Percentiles rank a stretch among this genome's conserved stretches.
Evolutionary conservation across 2,888 invertebrate species (phyloP).

Genomic region (Xanthorhoe spadicearia): DNA sequence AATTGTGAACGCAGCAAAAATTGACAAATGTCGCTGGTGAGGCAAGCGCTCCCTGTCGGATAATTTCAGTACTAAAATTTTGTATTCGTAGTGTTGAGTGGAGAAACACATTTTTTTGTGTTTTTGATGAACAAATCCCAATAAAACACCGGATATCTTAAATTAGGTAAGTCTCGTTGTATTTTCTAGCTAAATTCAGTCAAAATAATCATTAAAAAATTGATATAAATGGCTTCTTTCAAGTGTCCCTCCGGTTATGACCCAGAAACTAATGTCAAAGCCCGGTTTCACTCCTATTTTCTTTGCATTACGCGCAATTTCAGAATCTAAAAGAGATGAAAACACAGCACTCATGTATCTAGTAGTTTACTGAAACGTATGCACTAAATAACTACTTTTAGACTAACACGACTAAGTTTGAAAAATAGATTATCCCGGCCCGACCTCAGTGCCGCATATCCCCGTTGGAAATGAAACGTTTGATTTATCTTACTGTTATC

Average conservation of each 20-base stretch:
- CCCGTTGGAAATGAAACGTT: conserved; percentile 52
- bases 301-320: conserved; percentile 59
- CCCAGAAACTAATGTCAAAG: conserved; percentile 80
- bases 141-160: conserved; percentile 74
- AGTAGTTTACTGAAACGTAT: conserved; percentile 18
- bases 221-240: conserved; percentile 57
- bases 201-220: conserved; percentile 39
- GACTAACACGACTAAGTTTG: conserved; percentile 18
- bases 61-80: conserved; percentile 77
- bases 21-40: conserved; percentile 13
- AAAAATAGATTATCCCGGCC: conserved; percentile 33
- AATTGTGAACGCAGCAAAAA: conserved; percentile 20
- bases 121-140: conserved; percentile 80
- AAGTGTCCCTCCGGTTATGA: conserved; percentile 71
- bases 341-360: conserved; percentile 34
- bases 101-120: conserved; percentile 81
- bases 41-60: conserved; percentile 61
- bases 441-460: conserved; percentile 41
- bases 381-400: conserved; percentile 42
- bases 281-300: conserved; percentile 77
- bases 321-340: conserved; percentile 43
- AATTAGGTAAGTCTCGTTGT: conserved; percentile 74
- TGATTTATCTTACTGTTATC: conserved; percentile 76
- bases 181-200: conserved; percentile 39
- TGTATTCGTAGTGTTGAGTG: conserved; percentile 84